Conservation (phyloP, 2,113 vertebrate species). For the Otis tarda region DNA sequence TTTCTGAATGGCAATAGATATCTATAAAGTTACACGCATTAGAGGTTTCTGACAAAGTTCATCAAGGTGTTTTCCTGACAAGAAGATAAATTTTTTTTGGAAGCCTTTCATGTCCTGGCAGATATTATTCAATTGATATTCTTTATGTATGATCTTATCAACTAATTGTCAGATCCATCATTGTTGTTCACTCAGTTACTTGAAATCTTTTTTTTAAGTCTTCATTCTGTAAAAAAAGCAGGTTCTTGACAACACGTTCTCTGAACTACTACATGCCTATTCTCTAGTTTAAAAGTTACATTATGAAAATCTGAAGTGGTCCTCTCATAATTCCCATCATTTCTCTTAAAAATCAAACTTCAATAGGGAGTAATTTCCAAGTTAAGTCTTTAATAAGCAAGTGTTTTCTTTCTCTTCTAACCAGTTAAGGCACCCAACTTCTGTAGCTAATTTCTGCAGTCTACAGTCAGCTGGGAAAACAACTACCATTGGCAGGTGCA, state of each 20-base stretch:
- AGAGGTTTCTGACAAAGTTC: neutral
- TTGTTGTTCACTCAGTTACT: neutral
- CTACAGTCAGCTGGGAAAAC: neutral
- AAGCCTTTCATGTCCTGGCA: neutral
- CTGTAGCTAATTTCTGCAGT: neutral
- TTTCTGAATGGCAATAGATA: neutral
- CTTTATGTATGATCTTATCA: slow-evolving; percentile 2
- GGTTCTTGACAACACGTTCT: slow-evolving; percentile 8
- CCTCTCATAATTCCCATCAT: neutral
- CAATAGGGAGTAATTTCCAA: neutral
- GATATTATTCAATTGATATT: neutral
- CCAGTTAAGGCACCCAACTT: neutral
- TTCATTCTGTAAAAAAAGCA: neutral
- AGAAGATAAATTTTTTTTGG: slow-evolving; percentile 32
- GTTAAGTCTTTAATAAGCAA: neutral
- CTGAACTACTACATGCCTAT: slow-evolving; percentile 1
- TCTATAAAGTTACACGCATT: neutral
- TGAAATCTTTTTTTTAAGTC: slow-evolving; percentile 16
- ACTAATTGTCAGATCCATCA: slow-evolving; percentile 26
- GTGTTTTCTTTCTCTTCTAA: neutral
- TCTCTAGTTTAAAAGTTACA: slow-evolving; percentile 14
- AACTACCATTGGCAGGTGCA: neutral
- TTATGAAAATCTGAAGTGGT: slow-evolving; percentile 32
- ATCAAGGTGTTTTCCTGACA: neutral
- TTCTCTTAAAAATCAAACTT: slow-evolving; percentile 34